Evolutionary conservation across 2,888 invertebrate genomes (phyloP).

Genomic region (Ochropacha duplaris): DNA sequence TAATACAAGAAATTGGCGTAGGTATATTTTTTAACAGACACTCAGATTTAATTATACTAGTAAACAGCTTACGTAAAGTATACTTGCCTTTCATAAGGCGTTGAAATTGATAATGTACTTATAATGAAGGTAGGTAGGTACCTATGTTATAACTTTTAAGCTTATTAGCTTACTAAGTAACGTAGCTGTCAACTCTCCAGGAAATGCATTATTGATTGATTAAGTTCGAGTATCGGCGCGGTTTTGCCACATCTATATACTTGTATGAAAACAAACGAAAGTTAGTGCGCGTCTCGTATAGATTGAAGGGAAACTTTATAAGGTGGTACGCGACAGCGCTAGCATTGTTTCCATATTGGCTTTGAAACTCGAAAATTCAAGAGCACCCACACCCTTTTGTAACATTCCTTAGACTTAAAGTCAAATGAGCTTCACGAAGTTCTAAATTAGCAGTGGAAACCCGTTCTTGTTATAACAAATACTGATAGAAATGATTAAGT

Average conservation of each 20-base stretch:
- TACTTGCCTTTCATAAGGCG: neutral
- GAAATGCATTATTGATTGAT: conserved; percentile 45
- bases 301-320: conserved; percentile 57
- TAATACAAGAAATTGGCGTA: too few species aligned
- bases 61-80: neutral
- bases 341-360: conserved; percentile 69
- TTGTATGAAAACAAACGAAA: conserved; percentile 42
- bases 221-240: conserved; percentile 36
- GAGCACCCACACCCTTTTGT: conserved; percentile 46
- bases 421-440: conserved; percentile 41
- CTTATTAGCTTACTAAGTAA: neutral
- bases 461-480: conserved; percentile 17
- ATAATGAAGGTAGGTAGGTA: neutral
- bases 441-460: conserved; percentile 32
- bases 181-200: conserved; percentile 8
- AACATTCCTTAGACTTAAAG: conserved; percentile 36
- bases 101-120: neutral
- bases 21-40: too few species aligned
- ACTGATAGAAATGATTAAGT: neutral
- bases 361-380: conserved; percentile 62
- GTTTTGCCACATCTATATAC: conserved; percentile 33
- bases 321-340: conserved; percentile 53
- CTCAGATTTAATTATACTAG: neutral
- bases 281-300: conserved; percentile 41
- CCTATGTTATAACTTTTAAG: too few species aligned